Conservation (phyloP, 2,113 vertebrate genomes). For the Marmota monax region DNA sequence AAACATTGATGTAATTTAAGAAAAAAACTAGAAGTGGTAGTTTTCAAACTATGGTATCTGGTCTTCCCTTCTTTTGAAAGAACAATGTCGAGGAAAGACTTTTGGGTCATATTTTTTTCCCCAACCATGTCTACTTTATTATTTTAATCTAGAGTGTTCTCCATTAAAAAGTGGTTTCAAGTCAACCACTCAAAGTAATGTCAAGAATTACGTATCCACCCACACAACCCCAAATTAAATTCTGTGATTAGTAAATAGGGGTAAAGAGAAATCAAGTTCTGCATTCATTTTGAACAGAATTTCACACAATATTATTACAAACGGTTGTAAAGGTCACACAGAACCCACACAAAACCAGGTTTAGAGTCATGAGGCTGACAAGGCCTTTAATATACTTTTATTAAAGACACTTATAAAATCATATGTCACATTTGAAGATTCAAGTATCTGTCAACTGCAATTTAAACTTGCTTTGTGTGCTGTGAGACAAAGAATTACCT, state of each 20-base stretch:
- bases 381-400: conserved; percentile 46
- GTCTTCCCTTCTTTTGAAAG: conserved; percentile 42
- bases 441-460: background rate
- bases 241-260: conserved; percentile 28
- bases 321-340: conserved; percentile 49
- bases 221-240: background rate
- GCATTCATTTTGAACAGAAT: conserved; percentile 46
- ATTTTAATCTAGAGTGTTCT: conserved; percentile 70
- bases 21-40: conserved; percentile 34
- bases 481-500: background rate
- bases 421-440: conserved; percentile 40
- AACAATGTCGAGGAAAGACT: conserved; percentile 2
- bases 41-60: conserved; percentile 10
- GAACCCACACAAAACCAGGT: conserved; percentile 35
- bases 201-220: conserved; percentile 18
- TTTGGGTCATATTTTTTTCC: conserved; percentile 43
- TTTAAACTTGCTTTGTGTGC: background rate
- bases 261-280: conserved; percentile 49
- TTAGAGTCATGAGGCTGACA: conserved; percentile 46
- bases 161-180: conserved; percentile 47
- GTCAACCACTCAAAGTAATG: conserved; percentile 31
- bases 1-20: conserved; percentile 47
- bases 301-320: conserved; percentile 25
- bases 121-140: background rate
- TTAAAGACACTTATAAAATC: conserved; percentile 62